phyloP scores from a whole-genome alignment of 2,888 invertebrate genomes.

The Hymenopus coronatus region DNA sequence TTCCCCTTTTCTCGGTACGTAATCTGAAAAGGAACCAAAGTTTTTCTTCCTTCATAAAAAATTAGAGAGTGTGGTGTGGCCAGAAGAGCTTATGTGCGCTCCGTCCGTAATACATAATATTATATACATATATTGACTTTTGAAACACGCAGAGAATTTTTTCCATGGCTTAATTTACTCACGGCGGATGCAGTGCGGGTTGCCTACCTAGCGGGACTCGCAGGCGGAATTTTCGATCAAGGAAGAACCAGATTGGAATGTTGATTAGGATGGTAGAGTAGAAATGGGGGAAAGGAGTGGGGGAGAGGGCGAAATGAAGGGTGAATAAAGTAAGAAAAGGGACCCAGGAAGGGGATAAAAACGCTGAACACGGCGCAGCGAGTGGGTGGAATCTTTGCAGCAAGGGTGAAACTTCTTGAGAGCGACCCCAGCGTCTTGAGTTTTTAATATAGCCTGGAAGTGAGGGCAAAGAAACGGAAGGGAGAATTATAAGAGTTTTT shows the following conservation, averaged over 20 bases:
- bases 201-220: constrained; percentile 2
- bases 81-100: constrained; percentile 3
- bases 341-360: neutral
- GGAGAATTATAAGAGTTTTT: constrained; percentile 24
- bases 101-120: constrained; percentile 9
- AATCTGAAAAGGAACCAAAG: constrained; percentile 14
- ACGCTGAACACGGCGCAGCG: constrained; percentile 32
- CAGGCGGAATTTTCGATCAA: constrained; percentile 32
- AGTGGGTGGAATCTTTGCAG: constrained; percentile 37
- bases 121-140: constrained; percentile 21
- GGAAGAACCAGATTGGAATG: constrained; percentile 32
- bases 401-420: constrained; percentile 10
- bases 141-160: constrained; percentile 31
- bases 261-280: constrained; percentile 29
- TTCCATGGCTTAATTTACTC: constrained; percentile 30
- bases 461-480: neutral
- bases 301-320: constrained; percentile 41
- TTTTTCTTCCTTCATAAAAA: constrained; percentile 5
- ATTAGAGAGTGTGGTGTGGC: neutral
- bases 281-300: constrained; percentile 13
- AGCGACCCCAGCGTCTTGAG: constrained; percentile 15
- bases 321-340: constrained; percentile 34
- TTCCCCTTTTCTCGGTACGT: neutral
- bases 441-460: constrained; percentile 28
- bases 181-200: constrained; percentile 4